Evolutionary conservation across 2,113 vertebrate genomes (phyloP).

Genomic region (Artemisiospiza belli): DNA sequence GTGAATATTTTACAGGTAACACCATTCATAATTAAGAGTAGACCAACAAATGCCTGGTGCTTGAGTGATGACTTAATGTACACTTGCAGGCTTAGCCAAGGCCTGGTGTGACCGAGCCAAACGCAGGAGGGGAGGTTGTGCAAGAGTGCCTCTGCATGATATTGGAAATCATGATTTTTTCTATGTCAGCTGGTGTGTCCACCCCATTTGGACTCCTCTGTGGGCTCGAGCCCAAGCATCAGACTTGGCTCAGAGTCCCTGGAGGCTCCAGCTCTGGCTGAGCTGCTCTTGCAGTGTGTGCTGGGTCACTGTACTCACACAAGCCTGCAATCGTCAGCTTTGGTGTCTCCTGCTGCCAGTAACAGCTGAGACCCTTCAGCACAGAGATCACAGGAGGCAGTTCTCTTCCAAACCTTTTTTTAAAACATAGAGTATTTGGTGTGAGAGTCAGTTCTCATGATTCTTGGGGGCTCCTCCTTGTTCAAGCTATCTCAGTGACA

Average conservation of each 20-base stretch:
- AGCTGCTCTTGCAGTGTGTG: background rate
- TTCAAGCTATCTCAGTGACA: background rate
- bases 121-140: background rate
- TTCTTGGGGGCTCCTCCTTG: background rate
- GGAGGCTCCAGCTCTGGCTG: background rate
- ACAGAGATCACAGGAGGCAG: background rate
- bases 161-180: background rate
- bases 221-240: background rate
- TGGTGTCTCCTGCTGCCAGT: background rate
- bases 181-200: rapidly evolving
- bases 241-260: background rate
- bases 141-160: background rate
- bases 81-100: background rate
- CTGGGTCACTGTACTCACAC: background rate
- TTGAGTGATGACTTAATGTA: background rate
- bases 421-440: background rate
- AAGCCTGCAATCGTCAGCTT: background rate
- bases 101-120: background rate
- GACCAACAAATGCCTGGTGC: background rate
- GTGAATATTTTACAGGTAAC: slow-evolving; percentile 33
- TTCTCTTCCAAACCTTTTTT: background rate
- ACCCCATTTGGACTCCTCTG: background rate
- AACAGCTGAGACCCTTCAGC: background rate
- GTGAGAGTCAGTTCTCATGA: background rate
- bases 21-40: background rate